phyloP scores from a whole-genome alignment of 2,797 vertebrate genomes.

The Pteropus rufus region DNA sequence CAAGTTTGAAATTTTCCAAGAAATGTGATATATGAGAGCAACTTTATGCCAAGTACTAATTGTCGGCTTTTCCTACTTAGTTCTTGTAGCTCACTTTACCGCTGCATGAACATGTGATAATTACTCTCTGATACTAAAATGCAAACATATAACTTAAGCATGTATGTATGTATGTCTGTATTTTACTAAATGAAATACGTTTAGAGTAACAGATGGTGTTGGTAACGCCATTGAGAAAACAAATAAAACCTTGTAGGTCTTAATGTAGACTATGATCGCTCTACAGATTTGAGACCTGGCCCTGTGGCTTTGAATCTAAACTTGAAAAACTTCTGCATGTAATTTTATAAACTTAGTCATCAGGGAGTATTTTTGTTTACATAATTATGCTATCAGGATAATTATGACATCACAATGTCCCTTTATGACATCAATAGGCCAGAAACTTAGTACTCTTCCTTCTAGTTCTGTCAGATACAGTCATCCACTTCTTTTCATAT shows the following conservation, averaged over 20 bases:
- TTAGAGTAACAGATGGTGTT: background rate
- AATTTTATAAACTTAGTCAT: slow-evolving; percentile 52
- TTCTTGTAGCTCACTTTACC: background rate
- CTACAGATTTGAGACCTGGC: background rate
- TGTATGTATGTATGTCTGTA: background rate
- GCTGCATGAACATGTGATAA: background rate
- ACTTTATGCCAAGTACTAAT: background rate
- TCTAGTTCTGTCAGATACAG: slow-evolving; percentile 22
- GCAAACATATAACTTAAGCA: background rate
- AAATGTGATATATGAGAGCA: background rate
- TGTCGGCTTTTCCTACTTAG: background rate
- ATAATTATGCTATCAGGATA: slow-evolving; percentile 48
- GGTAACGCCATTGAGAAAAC: background rate
- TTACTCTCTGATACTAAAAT: background rate
- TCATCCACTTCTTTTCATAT: slow-evolving; percentile 3
- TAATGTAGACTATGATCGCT: background rate
- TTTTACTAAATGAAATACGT: background rate
- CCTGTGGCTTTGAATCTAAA: slow-evolving; percentile 10
- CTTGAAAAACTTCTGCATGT: slow-evolving; percentile 25
- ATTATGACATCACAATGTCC: slow-evolving; percentile 9
- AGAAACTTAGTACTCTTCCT: slow-evolving; percentile 36
- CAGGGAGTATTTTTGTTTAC: slow-evolving; percentile 56
- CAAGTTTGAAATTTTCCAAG: background rate
- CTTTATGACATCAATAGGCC: slow-evolving; percentile 27
- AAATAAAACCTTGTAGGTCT: background rate